phyloP scores from a whole-genome alignment of 2,888 invertebrate species.

The Clanis bilineata region DNA sequence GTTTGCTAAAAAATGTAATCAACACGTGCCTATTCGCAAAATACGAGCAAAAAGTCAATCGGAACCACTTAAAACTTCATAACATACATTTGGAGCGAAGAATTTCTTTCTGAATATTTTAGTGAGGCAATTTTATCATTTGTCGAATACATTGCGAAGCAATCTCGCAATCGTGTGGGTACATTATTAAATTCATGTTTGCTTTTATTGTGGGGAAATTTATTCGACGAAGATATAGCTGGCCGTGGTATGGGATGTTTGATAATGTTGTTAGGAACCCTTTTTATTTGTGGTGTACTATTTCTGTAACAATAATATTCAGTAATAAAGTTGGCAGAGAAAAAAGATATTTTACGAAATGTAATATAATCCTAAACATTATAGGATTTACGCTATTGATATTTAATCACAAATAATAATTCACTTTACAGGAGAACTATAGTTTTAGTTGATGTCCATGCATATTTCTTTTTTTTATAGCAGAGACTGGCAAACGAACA shows the following conservation, averaged over 20 bases:
- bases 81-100: constrained; percentile 6
- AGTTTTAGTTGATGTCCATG: no score
- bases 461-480: no score
- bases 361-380: no score
- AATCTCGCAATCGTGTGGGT: constrained; percentile 13
- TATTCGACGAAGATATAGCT: constrained; percentile 8
- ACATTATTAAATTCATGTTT: constrained; percentile 18
- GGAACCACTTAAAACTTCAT: constrained; percentile 15
- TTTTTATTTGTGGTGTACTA: background rate
- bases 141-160: constrained; percentile 17
- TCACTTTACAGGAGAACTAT: no score
- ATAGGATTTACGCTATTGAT: no score
- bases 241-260: background rate
- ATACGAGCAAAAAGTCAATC: constrained; percentile 10
- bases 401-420: no score
- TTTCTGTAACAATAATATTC: background rate
- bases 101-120: constrained; percentile 18
- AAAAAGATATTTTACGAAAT: no score
- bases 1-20: background rate
- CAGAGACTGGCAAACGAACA: no score
- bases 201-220: constrained; percentile 10
- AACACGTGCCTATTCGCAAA: background rate
- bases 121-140: constrained; percentile 17
- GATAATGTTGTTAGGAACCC: background rate
- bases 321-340: no score